Conservation (phyloP, 2,113 vertebrate genomes). For the Noctilio leporinus region DNA sequence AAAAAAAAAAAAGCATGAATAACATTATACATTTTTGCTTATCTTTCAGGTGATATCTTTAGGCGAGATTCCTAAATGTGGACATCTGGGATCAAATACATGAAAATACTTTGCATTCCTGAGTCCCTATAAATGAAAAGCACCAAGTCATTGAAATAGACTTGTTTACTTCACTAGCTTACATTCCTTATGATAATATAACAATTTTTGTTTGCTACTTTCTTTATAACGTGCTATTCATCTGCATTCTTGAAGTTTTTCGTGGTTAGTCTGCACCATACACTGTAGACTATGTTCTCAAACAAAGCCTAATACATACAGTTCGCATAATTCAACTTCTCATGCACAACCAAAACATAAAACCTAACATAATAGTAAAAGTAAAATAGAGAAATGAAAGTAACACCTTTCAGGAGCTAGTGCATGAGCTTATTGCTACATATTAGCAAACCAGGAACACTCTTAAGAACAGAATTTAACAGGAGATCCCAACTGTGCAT, state of each 20-base stretch:
- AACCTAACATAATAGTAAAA: not conserved
- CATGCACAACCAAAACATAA: not conserved
- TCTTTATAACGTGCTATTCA: not conserved
- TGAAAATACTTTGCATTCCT: not conserved
- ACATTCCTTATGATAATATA: not conserved
- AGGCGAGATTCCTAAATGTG: not conserved
- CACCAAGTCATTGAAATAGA: not conserved
- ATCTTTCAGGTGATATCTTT: not conserved
- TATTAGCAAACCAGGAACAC: not conserved
- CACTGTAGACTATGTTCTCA: not conserved
- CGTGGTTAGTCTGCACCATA: not conserved
- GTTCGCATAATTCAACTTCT: not conserved
- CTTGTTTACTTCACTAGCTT: not conserved
- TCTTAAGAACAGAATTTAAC: not conserved
- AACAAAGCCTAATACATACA: not conserved
- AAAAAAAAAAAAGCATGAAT: not conserved
- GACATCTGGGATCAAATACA: not conserved
- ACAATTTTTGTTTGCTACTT: not conserved
- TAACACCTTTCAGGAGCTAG: not conserved
- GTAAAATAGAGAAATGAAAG: constrained; percentile 19
- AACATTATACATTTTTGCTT: not conserved
- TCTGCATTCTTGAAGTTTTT: not conserved
- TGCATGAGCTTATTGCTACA: not conserved
- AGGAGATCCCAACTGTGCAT: too few species aligned
- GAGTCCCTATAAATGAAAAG: not conserved